Conservation (phyloP, 2,113 vertebrate genomes). For the Tenebrosternarchus preto region DNA sequence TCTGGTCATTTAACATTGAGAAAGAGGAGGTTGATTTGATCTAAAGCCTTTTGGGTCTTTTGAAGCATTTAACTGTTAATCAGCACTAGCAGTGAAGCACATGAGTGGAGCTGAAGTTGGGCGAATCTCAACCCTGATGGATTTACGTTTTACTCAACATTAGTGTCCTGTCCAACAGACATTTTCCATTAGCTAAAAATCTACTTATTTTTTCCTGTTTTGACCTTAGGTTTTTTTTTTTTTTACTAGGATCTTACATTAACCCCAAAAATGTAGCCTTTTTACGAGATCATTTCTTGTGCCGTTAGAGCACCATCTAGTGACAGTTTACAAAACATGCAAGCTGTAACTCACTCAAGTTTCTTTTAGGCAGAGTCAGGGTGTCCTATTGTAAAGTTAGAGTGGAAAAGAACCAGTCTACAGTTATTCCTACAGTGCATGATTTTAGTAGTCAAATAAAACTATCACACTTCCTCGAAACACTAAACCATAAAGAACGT, state of each 20-base stretch:
- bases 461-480: too few species aligned
- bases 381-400: too few species aligned
- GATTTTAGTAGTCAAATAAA: too few species aligned
- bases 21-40: not conserved
- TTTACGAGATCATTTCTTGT: not conserved
- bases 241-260: too few species aligned
- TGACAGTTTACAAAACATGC: not conserved
- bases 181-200: not conserved
- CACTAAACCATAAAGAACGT: too few species aligned
- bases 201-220: too few species aligned
- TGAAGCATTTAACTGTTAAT: conserved; percentile 8
- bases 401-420: too few species aligned
- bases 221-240: too few species aligned
- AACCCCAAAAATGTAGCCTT: not conserved
- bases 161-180: not conserved
- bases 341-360: not conserved
- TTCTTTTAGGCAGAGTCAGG: too few species aligned
- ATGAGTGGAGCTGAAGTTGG: conserved; percentile 23
- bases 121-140: conserved; percentile 9
- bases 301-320: conserved; percentile 28
- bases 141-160: not conserved
- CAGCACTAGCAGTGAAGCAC: conserved; percentile 29
- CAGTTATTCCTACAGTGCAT: too few species aligned
- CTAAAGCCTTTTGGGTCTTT: conserved; percentile 23
- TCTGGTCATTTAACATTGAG: not conserved